A percentile compares a stretch with the other conserved stretches of the same genome.
phyloP scores from a whole-genome alignment of 92 coral and sea anemone species.

The Galaxea fascicularis region DNA sequence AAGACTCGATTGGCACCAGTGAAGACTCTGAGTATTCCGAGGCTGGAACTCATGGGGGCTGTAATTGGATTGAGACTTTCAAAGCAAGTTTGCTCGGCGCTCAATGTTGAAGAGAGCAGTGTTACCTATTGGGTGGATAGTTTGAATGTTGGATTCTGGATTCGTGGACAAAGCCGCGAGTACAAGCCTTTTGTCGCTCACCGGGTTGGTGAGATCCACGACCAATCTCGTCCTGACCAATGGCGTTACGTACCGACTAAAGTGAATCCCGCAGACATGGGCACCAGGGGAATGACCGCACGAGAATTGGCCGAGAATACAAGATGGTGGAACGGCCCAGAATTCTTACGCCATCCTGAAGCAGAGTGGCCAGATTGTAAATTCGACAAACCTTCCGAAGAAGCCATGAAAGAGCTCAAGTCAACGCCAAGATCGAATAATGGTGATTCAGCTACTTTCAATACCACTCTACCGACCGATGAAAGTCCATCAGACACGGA shows the following conservation, averaged over 20 bases:
- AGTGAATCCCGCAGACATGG: constrained; percentile 69
- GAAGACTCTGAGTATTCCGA: too few species aligned
- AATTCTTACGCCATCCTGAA: neutral
- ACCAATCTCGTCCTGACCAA: constrained; percentile 60
- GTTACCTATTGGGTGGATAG: constrained; percentile 37
- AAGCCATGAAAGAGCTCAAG: constrained; percentile 34
- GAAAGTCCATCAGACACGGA: neutral
- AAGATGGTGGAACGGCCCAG: constrained; percentile 11
- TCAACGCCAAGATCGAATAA: constrained; percentile 24
- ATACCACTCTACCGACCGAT: neutral
- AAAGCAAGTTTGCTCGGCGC: neutral
- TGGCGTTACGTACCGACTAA: constrained; percentile 69
- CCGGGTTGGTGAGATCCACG: constrained; percentile 70
- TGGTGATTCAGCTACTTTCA: constrained; percentile 26
- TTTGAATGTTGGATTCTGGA: constrained; percentile 61
- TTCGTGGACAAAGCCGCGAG: constrained; percentile 62
- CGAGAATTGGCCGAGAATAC: constrained; percentile 29
- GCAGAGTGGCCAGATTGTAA: constrained; percentile 21
- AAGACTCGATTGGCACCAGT: constrained; percentile 45
- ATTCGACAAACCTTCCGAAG: constrained; percentile 26
- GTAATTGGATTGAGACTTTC: neutral
- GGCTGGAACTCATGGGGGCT: neutral
- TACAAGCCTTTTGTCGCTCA: constrained; percentile 71
- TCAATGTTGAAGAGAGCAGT: neutral
- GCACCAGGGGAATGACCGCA: constrained; percentile 49